phyloP scores from a whole-genome alignment of 2,888 invertebrate genomes.

The Tryphoninae sp. region DNA sequence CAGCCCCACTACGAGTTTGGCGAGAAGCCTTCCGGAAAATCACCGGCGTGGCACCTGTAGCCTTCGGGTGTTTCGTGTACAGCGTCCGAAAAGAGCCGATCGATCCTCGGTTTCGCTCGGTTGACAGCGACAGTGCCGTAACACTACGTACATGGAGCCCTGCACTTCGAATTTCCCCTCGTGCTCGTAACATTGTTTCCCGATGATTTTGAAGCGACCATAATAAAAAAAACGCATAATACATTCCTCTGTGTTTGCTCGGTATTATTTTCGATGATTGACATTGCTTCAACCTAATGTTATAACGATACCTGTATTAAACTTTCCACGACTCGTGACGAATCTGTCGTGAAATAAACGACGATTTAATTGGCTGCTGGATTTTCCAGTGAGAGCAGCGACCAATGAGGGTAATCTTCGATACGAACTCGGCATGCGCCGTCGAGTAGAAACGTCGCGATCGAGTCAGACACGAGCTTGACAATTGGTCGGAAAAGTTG shows the following conservation, averaged over 20 bases:
- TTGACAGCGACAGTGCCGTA: conserved; percentile 51
- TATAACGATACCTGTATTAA: not conserved
- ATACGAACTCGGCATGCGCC: not conserved
- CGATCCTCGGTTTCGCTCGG: conserved; percentile 75
- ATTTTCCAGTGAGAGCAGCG: not conserved
- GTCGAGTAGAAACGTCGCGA: conserved; percentile 37
- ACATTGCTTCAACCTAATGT: no score
- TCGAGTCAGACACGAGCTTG: conserved; percentile 16
- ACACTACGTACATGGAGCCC: not conserved
- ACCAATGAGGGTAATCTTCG: not conserved
- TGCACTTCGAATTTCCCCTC: not conserved
- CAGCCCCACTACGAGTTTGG: not conserved
- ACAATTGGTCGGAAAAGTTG: conserved; percentile 32
- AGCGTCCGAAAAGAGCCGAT: conserved; percentile 71
- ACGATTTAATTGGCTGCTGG: not conserved
- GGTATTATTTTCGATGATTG: no score
- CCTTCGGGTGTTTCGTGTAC: conserved; percentile 59
- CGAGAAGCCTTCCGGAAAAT: conserved; percentile 61
- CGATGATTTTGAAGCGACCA: no score
- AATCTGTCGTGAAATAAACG: not conserved
- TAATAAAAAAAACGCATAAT: no score
- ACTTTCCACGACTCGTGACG: not conserved
- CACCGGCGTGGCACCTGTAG: conserved; percentile 69
- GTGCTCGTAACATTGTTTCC: not conserved
- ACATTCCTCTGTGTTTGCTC: no score